Evolutionary conservation across 2,113 vertebrate species (phyloP), one percentile per base, ranked within the genome.

Genomic region (Clupea harengus): DNA sequence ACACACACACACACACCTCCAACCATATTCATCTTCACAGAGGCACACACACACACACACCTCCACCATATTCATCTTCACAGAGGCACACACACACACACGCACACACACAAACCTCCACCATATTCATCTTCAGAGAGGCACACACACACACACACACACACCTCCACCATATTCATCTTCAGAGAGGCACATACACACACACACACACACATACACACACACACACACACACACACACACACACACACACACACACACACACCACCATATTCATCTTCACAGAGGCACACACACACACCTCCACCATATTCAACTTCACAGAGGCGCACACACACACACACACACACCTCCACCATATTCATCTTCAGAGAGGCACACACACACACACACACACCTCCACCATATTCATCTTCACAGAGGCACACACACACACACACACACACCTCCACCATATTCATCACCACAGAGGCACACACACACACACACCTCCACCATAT

Each of bases 191-290:
- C 57, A 64, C 20, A n/a, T 4, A 64, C 60, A 64, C 20, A 64
- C 4, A 7, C 39, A 39, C 39, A 57, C 52, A 57, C 52, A 3
- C 52, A 54, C 8, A 4, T 10, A 1, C 50, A 52, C 15, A 46
- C 45, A 46, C 45, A 46, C 45, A 46, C 45, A 46, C 45, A 46
- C 45, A 47, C 46, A 47, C 2, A 47, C 46, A 47, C 46, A 47
- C 46, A 47, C 91, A 99, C 98, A 0, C 94, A 97, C 90, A 99
- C 98, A 98, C 99, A 95, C 97, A 95, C 85, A 13, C 47, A 18
- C 22, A 22, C n/a, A 44, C 22, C 6, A 44, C 0, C n/a, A 54
- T 9, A n/a, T 18, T 8, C 60, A 64, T 4, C 0, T 20, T 25
- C 60, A 64, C 60, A 64, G 2, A 64, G 22, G 25, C 60, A 25